A percentile compares a stretch with the other conserved stretches of the same genome.
Evolutionary conservation across 1,140 invertebrate species (phyloP).

Genomic region (Diorhabda carinulata): DNA sequence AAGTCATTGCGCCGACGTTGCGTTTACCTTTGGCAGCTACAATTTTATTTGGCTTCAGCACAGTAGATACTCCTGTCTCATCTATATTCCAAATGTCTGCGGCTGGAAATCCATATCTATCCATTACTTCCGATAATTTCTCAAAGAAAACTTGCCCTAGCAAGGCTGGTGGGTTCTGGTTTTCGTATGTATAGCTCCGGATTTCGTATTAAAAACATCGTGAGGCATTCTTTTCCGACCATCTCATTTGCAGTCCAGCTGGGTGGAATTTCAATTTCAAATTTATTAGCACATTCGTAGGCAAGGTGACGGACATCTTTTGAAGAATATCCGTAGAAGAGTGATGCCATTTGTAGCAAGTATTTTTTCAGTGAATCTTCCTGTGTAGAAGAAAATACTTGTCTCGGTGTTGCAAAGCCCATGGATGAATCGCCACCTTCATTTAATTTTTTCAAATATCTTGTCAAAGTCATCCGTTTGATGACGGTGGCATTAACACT

Average conservation of each 20-base stretch:
- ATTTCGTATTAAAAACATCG: not conserved
- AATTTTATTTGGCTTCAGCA: constrained; percentile 10
- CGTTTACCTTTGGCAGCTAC: not conserved
- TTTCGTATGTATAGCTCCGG: not conserved
- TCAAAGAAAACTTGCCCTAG: not conserved
- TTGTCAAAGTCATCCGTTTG: constrained; percentile 1
- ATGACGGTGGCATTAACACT: not conserved
- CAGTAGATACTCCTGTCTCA: constrained; percentile 12
- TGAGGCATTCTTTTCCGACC: constrained; percentile 6
- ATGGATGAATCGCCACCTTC: not conserved
- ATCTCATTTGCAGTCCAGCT: constrained; percentile 5
- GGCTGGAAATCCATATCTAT: constrained; percentile 3
- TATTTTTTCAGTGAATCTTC: no score
- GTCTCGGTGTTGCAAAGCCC: not conserved
- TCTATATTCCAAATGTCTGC: constrained; percentile 16
- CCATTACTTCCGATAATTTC: not conserved
- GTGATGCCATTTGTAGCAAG: constrained; percentile 13
- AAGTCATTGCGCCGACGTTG: not conserved
- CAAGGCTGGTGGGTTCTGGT: not conserved
- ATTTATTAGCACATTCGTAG: constrained; percentile 12
- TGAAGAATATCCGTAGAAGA: constrained; percentile 13
- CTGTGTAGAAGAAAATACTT: not conserved
- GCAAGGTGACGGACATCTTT: constrained; percentile 15
- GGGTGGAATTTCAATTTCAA: not conserved
- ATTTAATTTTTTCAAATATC: not conserved